These are phyloP conservation scores for Malurus splendens DNA, from an alignment of 2,797 vertebrate genomes.

Conservation along the genomic window DNA sequence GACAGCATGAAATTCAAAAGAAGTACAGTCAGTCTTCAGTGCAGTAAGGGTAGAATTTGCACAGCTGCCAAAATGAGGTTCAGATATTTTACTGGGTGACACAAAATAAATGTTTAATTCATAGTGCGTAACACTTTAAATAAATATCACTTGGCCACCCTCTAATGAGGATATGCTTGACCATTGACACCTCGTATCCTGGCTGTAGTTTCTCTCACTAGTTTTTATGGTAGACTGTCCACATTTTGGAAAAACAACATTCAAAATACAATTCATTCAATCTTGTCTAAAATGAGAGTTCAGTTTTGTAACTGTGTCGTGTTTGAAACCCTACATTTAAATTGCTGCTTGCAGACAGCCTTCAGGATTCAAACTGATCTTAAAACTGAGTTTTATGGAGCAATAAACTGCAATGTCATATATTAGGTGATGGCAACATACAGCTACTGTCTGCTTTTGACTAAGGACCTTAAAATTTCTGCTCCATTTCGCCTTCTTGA, in stretches of 20 bases:
- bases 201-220: background rate
- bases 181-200: background rate
- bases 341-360: background rate
- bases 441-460: background rate
- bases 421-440: background rate
- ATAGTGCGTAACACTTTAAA: background rate
- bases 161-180: constrained; percentile 33
- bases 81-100: constrained; percentile 38
- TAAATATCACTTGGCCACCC: constrained; percentile 33
- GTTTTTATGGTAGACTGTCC: background rate
- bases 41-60: background rate
- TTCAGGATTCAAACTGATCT: background rate
- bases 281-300: background rate
- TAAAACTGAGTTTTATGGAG: background rate
- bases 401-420: background rate
- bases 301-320: background rate
- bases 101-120: constrained; percentile 26
- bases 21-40: background rate
- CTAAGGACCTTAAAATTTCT: background rate
- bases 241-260: background rate
- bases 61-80: constrained; percentile 20
- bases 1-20: background rate
- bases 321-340: background rate
- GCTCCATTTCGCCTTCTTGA: background rate
- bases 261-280: background rate